A percentile compares a stretch with the other conserved stretches of the same genome.
Evolutionary conservation across 2,888 invertebrate genomes (phyloP).

Genomic region (Dolichomitus sp.): DNA sequence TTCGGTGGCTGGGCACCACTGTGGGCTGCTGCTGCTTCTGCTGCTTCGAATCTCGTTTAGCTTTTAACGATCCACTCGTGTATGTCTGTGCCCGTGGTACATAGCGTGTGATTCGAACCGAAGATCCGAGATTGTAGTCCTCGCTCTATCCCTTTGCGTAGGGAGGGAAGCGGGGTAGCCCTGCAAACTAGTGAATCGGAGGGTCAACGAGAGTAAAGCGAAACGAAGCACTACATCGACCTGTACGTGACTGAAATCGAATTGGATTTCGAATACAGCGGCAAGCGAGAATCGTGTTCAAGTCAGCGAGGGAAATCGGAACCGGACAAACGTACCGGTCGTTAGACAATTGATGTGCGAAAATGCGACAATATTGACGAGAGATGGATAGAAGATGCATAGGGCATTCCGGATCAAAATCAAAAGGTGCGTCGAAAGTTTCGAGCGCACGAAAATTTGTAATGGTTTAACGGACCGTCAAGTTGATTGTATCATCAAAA

Average conservation of each 20-base stretch:
- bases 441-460: too few relatives aligned
- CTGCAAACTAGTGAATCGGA: slow-evolving; percentile 56
- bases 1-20: slow-evolving; percentile 12
- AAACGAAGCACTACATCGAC: slow-evolving; percentile 50
- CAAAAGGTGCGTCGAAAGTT: background rate
- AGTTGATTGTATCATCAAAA: too few relatives aligned
- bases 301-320: slow-evolving; percentile 26
- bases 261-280: slow-evolving; percentile 57
- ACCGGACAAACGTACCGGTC: slow-evolving; percentile 34
- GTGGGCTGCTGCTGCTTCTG: background rate
- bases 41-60: slow-evolving; percentile 24
- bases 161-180: slow-evolving; percentile 13
- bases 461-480: too few relatives aligned
- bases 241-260: slow-evolving; percentile 62
- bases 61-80: slow-evolving; percentile 47
- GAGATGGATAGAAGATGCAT: slow-evolving; percentile 3
- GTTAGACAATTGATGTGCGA: slow-evolving; percentile 30
- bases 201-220: slow-evolving; percentile 49
- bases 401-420: background rate
- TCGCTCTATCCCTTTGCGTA: slow-evolving; percentile 43
- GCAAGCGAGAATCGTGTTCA: slow-evolving; percentile 56
- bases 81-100: slow-evolving; percentile 1
- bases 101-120: background rate
- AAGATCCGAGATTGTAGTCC: slow-evolving; percentile 40
- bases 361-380: slow-evolving; percentile 30